Base-by-base conservation (phyloP, 2,797 vertebrate species). In the Xenops minutus region DNA sequence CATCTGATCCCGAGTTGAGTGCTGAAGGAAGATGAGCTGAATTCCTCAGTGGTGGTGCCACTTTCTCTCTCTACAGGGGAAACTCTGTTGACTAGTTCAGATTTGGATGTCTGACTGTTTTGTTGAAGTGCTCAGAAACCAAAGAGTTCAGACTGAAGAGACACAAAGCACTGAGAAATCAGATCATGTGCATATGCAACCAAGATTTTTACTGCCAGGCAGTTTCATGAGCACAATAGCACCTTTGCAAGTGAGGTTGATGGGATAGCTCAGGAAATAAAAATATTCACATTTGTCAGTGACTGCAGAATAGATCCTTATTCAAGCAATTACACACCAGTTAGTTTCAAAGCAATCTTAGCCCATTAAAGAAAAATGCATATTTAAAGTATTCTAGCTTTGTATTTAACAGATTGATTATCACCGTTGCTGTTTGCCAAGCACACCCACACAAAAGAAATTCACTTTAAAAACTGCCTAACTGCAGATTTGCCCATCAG, bases 351-450 rank as follows among this genome's bases (percentile, higher is more conserved):
- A 94, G 89, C 37, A 82, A 71, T 92, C 66, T 81, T 81, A 88
- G 77, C 49, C 79, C 44, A 88, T 81, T 96, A 94, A 91, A 69
- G 69, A 90, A 93, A 95, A 95, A 95, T 41, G 88, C 55, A 88
- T 82, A 59, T 83, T 86, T 94, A 68, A 93, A 92, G 27, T 88
- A 49, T 67, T 93, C 88, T 58, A 59, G 69, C 37, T 94, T 90
- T 92, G 80, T 95, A 84, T 91, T 96, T 94, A 95, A 88, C 62
- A 90, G 92, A 93, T 85, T 81, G 46, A 92, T 96, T 92, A 92
- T 81, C 79, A 73, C 69, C 7, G 0, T 81, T 92, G 78, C 66
- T 86, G 55, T 91, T 90, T 93, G 93, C 91, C 85, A 94, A 91
- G 85, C 67, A 87, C 71, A 82, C 67, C 55, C 73, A 91, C 89